Conservation (phyloP, 2,888 invertebrate species). For the Stenoptilia bipunctidactyla region DNA sequence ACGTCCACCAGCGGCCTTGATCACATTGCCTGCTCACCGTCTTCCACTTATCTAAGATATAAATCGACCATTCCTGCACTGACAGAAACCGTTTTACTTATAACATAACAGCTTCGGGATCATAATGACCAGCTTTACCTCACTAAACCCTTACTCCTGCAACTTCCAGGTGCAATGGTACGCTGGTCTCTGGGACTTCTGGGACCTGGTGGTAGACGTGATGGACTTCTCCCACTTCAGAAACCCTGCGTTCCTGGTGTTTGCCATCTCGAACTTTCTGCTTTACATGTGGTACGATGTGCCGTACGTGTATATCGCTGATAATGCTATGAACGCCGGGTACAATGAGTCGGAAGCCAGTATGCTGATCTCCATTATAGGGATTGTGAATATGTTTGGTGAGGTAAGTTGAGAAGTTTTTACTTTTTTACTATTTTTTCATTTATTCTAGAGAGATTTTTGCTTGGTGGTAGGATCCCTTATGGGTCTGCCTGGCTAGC, state of each 20-base stretch:
- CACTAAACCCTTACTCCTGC: too few species aligned
- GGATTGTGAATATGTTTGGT: conserved; percentile 89
- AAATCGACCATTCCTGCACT: too few species aligned
- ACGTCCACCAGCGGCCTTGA: too few species aligned
- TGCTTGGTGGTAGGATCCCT: too few species aligned
- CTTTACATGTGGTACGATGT: conserved; percentile 95
- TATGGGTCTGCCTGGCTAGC: too few species aligned
- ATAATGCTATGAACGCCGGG: conserved; percentile 80
- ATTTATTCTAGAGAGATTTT: too few species aligned
- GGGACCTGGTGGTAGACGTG: conserved; percentile 82
- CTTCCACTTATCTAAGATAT: too few species aligned
- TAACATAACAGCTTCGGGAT: too few species aligned
- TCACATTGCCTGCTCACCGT: too few species aligned
- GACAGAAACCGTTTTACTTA: too few species aligned
- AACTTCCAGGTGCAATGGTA: conserved; percentile 75
- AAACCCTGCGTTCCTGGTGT: conserved; percentile 80
- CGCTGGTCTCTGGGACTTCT: conserved; percentile 81
- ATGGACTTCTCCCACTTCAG: conserved; percentile 85
- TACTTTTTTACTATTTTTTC: too few species aligned
- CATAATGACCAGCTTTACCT: too few species aligned
- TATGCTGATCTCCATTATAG: conserved; percentile 88
- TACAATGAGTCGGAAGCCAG: conserved; percentile 81
- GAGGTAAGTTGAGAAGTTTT: conserved; percentile 82
- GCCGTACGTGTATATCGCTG: conserved; percentile 91
- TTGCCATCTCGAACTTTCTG: conserved; percentile 89